A percentile compares a stretch with the other conserved stretches of the same genome.
These are phyloP conservation scores for Latrodectus geometricus DNA, from an alignment of 1,140 invertebrate species.

Conservation along the genomic window DNA sequence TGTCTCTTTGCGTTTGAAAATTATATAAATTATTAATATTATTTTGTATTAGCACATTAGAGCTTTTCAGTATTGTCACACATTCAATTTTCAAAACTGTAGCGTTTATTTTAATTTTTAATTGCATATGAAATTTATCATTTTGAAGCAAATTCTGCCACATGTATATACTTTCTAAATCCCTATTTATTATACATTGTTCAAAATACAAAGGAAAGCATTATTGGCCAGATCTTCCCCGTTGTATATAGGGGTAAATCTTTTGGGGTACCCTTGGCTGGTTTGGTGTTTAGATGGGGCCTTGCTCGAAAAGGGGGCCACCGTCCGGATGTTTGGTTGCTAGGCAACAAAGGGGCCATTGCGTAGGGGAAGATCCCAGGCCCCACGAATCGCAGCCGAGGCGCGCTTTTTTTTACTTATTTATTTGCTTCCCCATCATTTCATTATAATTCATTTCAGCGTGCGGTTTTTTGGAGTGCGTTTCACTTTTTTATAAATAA, in stretches of 20 bases:
- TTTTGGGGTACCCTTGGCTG: constrained; percentile 41
- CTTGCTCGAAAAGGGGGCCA: constrained; percentile 18
- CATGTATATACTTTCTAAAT: no score
- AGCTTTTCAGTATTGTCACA: no score
- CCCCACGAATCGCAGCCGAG: constrained; percentile 46
- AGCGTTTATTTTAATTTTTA: no score
- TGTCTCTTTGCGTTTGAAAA: no score
- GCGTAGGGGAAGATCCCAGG: constrained; percentile 20
- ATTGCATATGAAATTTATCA: no score
- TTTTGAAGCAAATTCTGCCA: no score
- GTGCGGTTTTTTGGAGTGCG: constrained; percentile 46
- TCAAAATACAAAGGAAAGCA: constrained; percentile 27
- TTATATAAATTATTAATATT: no score
- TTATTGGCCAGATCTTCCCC: constrained; percentile 45
- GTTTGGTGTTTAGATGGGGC: constrained; percentile 50
- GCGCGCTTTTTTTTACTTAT: constrained; percentile 47
- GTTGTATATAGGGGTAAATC: constrained; percentile 48
- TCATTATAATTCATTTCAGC: constrained; percentile 59
- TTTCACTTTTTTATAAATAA: constrained; percentile 43
- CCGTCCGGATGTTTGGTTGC: constrained; percentile 60
- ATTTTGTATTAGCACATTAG: no score
- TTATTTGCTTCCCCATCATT: constrained; percentile 48
- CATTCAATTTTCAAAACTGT: no score
- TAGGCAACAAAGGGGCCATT: constrained; percentile 58
- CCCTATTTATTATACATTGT: not conserved